Percentiles rank a stretch among this genome's conserved stretches.
phyloP scores from a whole-genome alignment of 2,888 invertebrate genomes.

The Dynastes grantii region DNA sequence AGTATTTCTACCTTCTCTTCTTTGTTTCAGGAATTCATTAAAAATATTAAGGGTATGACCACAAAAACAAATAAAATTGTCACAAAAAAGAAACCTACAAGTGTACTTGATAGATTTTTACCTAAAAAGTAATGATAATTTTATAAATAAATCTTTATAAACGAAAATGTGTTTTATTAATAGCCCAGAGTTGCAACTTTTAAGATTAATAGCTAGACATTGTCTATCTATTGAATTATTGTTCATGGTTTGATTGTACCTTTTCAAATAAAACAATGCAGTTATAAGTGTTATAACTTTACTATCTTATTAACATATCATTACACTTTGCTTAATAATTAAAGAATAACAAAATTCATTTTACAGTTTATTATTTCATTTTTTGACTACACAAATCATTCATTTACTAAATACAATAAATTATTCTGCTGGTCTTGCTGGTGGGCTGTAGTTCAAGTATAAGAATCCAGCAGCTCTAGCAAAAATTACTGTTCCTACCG shows the following conservation, averaged over 20 bases:
- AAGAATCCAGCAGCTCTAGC: conserved; percentile 77
- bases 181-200: too few relatives aligned
- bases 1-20: too few relatives aligned
- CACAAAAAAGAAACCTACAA: conserved; percentile 66
- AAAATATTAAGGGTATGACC: conserved; percentile 70
- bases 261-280: background rate
- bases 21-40: conserved; percentile 72
- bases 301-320: conserved; percentile 11
- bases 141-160: conserved; percentile 7
- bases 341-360: conserved; percentile 23
- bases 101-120: conserved; percentile 82
- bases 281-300: background rate
- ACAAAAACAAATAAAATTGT: conserved; percentile 68
- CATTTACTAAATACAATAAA: conserved; percentile 22
- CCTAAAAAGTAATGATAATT: conserved; percentile 68
- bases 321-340: conserved; percentile 1
- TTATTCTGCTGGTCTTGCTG: conserved; percentile 67
- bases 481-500: conserved; percentile 69
- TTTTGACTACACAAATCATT: conserved; percentile 46
- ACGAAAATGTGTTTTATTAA: too few relatives aligned
- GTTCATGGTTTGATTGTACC: too few relatives aligned
- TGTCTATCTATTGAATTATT: too few relatives aligned
- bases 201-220: too few relatives aligned
- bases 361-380: conserved; percentile 34
- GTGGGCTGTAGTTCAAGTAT: conserved; percentile 77